These are phyloP conservation scores for Melanaphis sacchari DNA, from an alignment of 1,140 invertebrate genomes.

Conservation along the genomic window DNA sequence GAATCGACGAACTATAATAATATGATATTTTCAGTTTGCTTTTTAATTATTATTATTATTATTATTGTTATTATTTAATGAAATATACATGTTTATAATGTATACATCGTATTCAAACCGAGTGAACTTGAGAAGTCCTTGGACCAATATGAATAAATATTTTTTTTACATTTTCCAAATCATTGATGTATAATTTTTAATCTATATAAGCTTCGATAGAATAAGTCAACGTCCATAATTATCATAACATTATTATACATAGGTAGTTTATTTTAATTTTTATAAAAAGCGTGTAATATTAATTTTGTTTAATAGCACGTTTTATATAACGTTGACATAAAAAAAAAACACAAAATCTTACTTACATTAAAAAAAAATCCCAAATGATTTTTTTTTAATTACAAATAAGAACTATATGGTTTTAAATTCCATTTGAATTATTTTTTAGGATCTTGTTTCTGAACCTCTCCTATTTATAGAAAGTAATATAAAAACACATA, in stretches of 20 bases:
- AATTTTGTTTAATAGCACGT: neutral
- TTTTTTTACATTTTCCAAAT: too few species aligned
- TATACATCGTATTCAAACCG: neutral
- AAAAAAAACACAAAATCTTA: neutral
- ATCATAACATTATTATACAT: neutral
- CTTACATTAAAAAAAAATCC: neutral
- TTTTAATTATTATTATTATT: too few species aligned
- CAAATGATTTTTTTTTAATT: neutral
- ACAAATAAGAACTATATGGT: neutral
- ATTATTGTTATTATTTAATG: too few species aligned
- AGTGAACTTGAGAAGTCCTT: neutral
- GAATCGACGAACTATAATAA: neutral
- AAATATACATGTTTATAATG: too few species aligned
- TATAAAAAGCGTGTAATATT: neutral
- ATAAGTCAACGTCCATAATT: neutral
- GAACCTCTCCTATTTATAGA: neutral
- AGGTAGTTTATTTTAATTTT: neutral
- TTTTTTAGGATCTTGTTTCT: neutral
- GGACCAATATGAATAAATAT: neutral
- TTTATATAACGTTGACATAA: neutral
- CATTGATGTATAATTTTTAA: neutral
- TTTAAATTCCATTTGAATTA: neutral
- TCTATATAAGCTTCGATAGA: neutral
- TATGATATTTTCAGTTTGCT: neutral
- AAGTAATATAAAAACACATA: neutral